Percentiles rank a stretch among this genome's conserved stretches.
These are phyloP conservation scores for Zonitis immaculata DNA, from an alignment of 2,888 invertebrate genomes.

Conservation along the genomic window DNA sequence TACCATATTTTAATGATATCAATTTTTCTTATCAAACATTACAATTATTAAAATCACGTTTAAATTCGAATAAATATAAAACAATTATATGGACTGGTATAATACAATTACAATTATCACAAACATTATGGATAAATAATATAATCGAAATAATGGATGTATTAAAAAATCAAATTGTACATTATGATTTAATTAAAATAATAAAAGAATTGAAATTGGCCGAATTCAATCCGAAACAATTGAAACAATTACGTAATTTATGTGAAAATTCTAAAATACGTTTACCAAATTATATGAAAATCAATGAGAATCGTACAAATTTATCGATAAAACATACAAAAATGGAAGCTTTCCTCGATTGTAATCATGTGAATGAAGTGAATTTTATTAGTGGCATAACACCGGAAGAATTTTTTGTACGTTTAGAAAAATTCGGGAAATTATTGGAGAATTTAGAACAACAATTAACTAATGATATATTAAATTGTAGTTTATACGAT, in stretches of 20 bases:
- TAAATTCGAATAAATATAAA: conserved; percentile 27
- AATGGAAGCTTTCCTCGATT: conserved; percentile 52
- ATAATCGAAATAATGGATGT: conserved; percentile 54
- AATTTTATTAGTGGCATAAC: conserved; percentile 42
- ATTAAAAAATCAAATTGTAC: conserved; percentile 51
- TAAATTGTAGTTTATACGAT: conserved; percentile 6
- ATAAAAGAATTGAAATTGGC: conserved; percentile 47
- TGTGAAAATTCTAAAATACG: conserved; percentile 45
- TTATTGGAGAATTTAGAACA: conserved; percentile 42
- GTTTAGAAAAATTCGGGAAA: conserved; percentile 49
- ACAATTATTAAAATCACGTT: conserved; percentile 15
- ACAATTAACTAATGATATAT: conserved; percentile 40
- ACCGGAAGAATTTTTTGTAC: conserved; percentile 52
- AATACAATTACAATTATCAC: conserved; percentile 56
- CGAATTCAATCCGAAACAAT: conserved; percentile 49
- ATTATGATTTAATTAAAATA: conserved; percentile 55
- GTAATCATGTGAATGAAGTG: conserved; percentile 44
- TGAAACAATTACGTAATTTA: conserved; percentile 50
- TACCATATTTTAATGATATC: conserved; percentile 39
- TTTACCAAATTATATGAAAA: conserved; percentile 40
- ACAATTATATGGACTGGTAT: conserved; percentile 45
- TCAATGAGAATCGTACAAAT: background rate
- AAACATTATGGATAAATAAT: conserved; percentile 62
- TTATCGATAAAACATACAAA: background rate
- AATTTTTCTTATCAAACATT: conserved; percentile 30